These are phyloP conservation scores for Menidia beryllina DNA, from an alignment of 2,113 vertebrate genomes.

Conservation along the genomic window DNA sequence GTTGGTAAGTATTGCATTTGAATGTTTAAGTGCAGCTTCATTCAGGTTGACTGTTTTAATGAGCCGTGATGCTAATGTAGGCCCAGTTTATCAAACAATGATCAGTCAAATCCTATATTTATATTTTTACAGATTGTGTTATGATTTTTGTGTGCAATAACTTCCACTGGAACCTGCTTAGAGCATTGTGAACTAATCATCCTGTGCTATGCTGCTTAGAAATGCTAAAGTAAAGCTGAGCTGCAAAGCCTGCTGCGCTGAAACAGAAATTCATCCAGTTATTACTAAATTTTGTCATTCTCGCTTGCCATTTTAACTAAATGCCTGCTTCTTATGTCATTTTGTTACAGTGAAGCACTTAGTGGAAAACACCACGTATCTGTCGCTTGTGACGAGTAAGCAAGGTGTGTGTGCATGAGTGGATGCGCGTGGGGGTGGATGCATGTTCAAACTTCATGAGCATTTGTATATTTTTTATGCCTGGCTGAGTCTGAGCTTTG, in stretches of 20 bases:
- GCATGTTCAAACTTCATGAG: background rate
- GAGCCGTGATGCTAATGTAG: background rate
- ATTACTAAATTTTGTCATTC: background rate
- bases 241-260: background rate
- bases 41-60: background rate
- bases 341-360: conserved; percentile 50
- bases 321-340: conserved; percentile 21
- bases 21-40: rapidly evolving
- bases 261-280: background rate
- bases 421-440: background rate
- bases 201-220: background rate
- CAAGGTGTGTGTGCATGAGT: conserved; percentile 54
- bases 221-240: background rate
- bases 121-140: background rate
- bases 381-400: conserved; percentile 17
- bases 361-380: conserved; percentile 30
- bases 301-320: conserved; percentile 16
- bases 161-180: background rate
- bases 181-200: background rate
- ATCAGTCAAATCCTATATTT: too few relatives aligned
- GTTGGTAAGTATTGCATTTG: conserved; percentile 63
- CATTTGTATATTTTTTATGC: background rate
- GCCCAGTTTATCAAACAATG: too few relatives aligned
- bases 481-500: background rate
- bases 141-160: background rate